Evolutionary conservation across 2,113 vertebrate species (phyloP).

Genomic region (Urocitellus parryii): DNA sequence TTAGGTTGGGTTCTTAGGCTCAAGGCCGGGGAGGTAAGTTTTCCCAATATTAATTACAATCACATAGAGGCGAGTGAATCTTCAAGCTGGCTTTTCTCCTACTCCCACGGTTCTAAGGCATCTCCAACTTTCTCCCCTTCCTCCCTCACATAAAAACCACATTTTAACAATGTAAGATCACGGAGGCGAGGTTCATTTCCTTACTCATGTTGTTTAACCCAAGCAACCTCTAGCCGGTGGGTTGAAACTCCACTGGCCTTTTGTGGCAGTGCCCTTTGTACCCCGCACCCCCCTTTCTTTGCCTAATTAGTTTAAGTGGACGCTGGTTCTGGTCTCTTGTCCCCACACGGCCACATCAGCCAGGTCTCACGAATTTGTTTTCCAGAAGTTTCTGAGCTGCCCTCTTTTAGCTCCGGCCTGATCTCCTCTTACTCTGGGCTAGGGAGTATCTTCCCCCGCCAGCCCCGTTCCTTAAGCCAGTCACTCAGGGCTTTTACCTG

Average conservation of each 20-base stretch:
- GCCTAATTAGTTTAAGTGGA: accelerated
- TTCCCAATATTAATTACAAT: neutral
- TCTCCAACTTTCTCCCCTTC: neutral
- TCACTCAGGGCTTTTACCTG: neutral
- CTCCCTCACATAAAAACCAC: neutral
- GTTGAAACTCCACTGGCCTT: neutral
- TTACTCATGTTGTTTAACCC: neutral
- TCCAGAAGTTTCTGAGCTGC: neutral
- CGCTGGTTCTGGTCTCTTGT: neutral
- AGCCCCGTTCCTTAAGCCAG: accelerated
- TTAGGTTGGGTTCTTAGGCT: neutral
- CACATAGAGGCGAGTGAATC: neutral
- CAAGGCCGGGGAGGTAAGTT: neutral
- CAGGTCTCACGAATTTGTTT: neutral
- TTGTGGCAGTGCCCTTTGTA: neutral
- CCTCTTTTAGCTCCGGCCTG: accelerated
- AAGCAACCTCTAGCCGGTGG: neutral
- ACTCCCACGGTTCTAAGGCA: neutral
- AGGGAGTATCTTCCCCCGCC: neutral
- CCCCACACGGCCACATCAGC: neutral
- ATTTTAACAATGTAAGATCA: neutral
- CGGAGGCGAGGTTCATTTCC: neutral
- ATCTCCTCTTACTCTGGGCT: neutral
- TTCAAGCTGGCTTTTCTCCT: neutral
- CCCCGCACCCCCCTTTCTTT: accelerated